Evolutionary conservation across 2,797 vertebrate species (phyloP).

Genomic region (Channallabes apus): DNA sequence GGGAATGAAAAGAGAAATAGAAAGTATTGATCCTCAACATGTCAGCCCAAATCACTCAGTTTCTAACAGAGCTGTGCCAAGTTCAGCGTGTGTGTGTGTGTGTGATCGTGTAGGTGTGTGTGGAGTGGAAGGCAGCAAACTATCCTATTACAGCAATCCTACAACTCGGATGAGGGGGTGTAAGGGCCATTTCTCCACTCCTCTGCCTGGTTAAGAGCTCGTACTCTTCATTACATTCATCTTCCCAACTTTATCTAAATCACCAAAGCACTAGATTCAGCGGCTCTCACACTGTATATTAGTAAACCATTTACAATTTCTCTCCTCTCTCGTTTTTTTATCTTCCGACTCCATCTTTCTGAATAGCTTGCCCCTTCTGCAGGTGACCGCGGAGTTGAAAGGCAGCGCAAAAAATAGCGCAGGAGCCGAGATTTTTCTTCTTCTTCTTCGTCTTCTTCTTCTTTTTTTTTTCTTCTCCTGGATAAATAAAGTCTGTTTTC

Average conservation of each 20-base stretch:
- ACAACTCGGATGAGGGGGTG: constrained; percentile 72
- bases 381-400: constrained; percentile 30
- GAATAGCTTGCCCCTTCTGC: not conserved
- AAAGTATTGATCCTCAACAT: constrained; percentile 53
- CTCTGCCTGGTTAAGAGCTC: constrained; percentile 42
- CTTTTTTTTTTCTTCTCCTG: not conserved
- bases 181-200: constrained; percentile 58
- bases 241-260: constrained; percentile 19
- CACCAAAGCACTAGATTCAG: not conserved
- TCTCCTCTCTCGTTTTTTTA: constrained; percentile 46
- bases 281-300: not conserved
- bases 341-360: not conserved
- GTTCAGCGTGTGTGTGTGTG: constrained; percentile 60
- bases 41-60: constrained; percentile 48
- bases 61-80: constrained; percentile 25
- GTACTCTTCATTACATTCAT: constrained; percentile 23
- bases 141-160: constrained; percentile 74
- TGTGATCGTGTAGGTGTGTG: constrained; percentile 41
- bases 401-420: constrained; percentile 2
- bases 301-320: constrained; percentile 27
- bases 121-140: constrained; percentile 69
- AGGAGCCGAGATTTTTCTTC: constrained; percentile 18
- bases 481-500: constrained; percentile 36
- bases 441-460: no score
- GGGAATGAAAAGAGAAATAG: constrained; percentile 54